Evolutionary conservation across 2,797 vertebrate species (phyloP).

Genomic region (Macrochelys suwanniensis): DNA sequence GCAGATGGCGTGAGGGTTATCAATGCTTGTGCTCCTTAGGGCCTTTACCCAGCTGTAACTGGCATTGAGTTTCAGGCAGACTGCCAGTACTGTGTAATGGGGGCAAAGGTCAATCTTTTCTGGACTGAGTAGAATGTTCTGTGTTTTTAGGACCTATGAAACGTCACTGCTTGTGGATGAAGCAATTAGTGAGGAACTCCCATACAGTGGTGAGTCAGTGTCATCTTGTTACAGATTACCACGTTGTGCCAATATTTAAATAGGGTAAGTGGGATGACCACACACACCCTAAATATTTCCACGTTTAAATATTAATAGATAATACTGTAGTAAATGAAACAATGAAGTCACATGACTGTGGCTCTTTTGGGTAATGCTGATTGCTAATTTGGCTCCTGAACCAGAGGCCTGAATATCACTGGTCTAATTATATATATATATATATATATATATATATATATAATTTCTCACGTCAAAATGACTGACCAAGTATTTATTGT

Average conservation of each 20-base stretch:
- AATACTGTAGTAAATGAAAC: no score
- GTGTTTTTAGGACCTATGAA: constrained; percentile 91
- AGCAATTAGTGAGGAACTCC: constrained; percentile 96
- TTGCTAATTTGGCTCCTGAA: no score
- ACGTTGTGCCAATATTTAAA: neutral
- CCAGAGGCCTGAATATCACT: no score
- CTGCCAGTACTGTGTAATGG: neutral
- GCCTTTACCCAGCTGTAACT: neutral
- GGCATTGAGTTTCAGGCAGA: neutral
- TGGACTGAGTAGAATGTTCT: neutral
- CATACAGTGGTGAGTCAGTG: constrained; percentile 90
- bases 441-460: neutral
- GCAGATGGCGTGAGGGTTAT: neutral
- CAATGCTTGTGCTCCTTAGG: neutral
- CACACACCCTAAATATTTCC: no score
- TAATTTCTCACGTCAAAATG: neutral
- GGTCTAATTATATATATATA: no score
- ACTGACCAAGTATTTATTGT: neutral
- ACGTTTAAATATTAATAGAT: no score
- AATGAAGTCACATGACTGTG: no score
- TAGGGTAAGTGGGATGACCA: neutral
- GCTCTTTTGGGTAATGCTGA: no score
- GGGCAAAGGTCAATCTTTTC: neutral
- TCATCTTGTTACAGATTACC: accelerated
- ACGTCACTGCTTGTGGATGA: constrained; percentile 95